These are phyloP conservation scores for Squalus acanthias DNA, from an alignment of 2,797 vertebrate species.

Conservation along the genomic window DNA sequence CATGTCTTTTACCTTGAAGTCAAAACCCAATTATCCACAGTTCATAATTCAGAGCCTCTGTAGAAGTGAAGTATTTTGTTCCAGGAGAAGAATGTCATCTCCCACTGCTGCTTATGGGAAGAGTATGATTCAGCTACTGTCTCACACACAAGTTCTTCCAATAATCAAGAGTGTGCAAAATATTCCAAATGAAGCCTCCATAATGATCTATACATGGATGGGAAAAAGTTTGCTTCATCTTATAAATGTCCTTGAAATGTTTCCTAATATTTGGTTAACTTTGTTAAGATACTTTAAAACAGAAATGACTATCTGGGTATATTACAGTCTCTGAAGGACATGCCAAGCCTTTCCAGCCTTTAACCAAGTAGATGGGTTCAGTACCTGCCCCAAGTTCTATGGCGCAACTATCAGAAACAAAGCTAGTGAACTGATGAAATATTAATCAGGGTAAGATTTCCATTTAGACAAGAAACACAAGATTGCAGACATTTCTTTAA, in stretches of 20 bases:
- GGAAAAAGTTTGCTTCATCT: neutral
- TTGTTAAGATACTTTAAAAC: neutral
- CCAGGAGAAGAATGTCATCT: neutral
- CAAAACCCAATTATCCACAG: neutral
- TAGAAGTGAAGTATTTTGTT: neutral
- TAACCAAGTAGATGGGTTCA: too few relatives aligned
- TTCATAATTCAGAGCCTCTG: neutral
- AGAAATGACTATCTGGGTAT: neutral
- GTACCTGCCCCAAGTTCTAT: too few relatives aligned
- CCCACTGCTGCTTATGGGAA: neutral
- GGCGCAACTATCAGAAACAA: too few relatives aligned
- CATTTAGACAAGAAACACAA: neutral
- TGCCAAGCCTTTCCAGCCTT: too few relatives aligned
- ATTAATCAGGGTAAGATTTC: neutral
- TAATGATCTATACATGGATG: neutral
- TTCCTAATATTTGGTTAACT: neutral
- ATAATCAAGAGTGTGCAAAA: neutral
- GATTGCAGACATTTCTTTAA: neutral
- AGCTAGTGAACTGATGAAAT: neutral
- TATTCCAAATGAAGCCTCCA: neutral
- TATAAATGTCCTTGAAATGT: neutral
- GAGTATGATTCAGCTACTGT: neutral
- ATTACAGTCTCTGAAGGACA: too few relatives aligned
- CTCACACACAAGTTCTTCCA: neutral
- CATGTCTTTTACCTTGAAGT: neutral